Conservation (phyloP, 2,113 vertebrate genomes). For the Hippocampus mohnikei region DNA sequence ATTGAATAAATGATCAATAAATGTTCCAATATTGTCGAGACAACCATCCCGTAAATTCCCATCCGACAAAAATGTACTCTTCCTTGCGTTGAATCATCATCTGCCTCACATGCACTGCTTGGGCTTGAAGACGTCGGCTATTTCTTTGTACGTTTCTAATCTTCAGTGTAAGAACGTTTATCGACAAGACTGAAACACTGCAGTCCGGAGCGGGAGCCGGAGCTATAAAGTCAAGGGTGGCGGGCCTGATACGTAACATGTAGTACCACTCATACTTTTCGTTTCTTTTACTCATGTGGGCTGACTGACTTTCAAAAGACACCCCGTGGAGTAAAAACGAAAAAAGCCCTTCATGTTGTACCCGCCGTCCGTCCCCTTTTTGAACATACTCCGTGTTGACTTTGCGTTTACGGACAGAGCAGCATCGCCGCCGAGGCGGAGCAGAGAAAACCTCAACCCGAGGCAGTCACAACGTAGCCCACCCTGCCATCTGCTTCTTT, state of each 20-base stretch:
- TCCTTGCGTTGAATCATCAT: not conserved
- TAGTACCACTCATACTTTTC: not conserved
- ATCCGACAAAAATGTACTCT: not conserved
- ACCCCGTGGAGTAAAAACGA: too few species aligned
- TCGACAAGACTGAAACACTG: not conserved
- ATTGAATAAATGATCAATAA: not conserved
- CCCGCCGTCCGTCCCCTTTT: too few species aligned
- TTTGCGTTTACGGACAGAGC: too few species aligned
- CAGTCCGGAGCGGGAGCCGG: not conserved
- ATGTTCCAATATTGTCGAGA: not conserved
- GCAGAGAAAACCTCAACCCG: too few species aligned
- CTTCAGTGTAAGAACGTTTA: not conserved
- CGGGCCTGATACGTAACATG: constrained; percentile 1
- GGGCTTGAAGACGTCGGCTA: not conserved
- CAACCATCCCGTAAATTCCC: not conserved
- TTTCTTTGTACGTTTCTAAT: not conserved
- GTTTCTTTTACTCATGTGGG: not conserved
- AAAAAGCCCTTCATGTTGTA: too few species aligned
- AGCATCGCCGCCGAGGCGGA: too few species aligned
- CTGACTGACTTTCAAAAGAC: too few species aligned
- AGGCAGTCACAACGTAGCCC: constrained; percentile 20
- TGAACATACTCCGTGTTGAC: too few species aligned
- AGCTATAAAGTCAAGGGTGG: constrained; percentile 9
- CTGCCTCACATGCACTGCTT: not conserved
- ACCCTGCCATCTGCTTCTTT: constrained; percentile 57